Conservation (phyloP, 2,113 vertebrate species). For the Rhea americana region DNA sequence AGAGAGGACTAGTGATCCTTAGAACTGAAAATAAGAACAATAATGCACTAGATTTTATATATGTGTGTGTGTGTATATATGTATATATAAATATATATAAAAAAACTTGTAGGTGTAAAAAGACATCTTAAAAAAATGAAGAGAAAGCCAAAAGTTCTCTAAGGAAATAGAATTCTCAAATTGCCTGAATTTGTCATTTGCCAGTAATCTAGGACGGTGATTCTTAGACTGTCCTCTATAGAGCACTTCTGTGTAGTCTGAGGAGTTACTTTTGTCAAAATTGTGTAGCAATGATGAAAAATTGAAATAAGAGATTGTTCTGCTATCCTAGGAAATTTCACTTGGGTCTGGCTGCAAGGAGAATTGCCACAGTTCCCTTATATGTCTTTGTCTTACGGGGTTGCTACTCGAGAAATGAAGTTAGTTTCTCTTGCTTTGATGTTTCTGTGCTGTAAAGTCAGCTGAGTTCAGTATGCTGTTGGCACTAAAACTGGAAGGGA, state of each 20-base stretch:
- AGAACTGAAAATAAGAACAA: neutral
- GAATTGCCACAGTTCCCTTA: neutral
- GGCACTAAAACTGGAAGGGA: neutral
- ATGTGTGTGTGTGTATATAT: too few relatives aligned
- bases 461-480: neutral
- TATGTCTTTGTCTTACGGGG: neutral
- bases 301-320: constrained; percentile 12
- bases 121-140: neutral
- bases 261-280: constrained; percentile 6
- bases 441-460: neutral
- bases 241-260: neutral
- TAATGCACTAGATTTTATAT: neutral
- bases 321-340: neutral
- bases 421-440: neutral
- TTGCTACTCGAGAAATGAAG: neutral
- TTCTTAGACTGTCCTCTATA: neutral
- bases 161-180: neutral
- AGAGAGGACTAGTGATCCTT: neutral
- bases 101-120: neutral
- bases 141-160: neutral
- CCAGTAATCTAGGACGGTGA: neutral
- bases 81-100: neutral
- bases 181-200: neutral
- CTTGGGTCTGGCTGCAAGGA: constrained; percentile 3
- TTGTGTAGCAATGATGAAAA: constrained; percentile 8